phyloP scores from a whole-genome alignment of 2,888 invertebrate genomes.

The Microctonus hyperodae region DNA sequence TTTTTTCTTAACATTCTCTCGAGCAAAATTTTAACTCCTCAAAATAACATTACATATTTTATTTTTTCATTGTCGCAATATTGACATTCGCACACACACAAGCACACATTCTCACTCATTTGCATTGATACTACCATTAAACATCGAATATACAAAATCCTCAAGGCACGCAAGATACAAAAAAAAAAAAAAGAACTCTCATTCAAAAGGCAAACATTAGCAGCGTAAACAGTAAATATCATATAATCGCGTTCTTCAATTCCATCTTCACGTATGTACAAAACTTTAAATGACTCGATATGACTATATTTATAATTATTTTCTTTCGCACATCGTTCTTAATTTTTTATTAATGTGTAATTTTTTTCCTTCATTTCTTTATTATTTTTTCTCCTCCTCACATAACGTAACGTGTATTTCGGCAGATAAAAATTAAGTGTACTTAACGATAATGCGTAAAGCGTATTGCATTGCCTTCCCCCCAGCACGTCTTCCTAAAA shows the following conservation, averaged over 20 bases:
- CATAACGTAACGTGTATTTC: conserved; percentile 26
- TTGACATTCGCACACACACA: neutral
- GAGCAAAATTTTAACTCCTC: neutral
- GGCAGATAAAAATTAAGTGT: conserved; percentile 53
- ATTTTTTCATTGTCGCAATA: neutral
- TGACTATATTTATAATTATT: conserved; percentile 58
- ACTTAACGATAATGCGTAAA: conserved; percentile 65
- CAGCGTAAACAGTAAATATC: conserved; percentile 14
- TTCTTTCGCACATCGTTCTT: conserved; percentile 1
- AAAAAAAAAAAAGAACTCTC: conserved; percentile 7
- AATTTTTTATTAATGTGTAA: conserved; percentile 20
- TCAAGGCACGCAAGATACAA: neutral
- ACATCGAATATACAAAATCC: neutral
- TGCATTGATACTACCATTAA: neutral
- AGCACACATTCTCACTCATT: neutral
- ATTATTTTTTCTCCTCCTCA: conserved; percentile 29
- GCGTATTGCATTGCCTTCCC: conserved; percentile 78
- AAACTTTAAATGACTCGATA: conserved; percentile 62
- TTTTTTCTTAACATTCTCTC: neutral
- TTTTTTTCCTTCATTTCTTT: conserved; percentile 41
- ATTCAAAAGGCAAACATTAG: conserved; percentile 15
- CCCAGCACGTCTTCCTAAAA: conserved; percentile 62
- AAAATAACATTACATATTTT: neutral
- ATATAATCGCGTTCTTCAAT: conserved; percentile 10
- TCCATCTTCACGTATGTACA: conserved; percentile 52